Conservation (phyloP, 2,113 vertebrate species). For the Corydoras maculifer region DNA sequence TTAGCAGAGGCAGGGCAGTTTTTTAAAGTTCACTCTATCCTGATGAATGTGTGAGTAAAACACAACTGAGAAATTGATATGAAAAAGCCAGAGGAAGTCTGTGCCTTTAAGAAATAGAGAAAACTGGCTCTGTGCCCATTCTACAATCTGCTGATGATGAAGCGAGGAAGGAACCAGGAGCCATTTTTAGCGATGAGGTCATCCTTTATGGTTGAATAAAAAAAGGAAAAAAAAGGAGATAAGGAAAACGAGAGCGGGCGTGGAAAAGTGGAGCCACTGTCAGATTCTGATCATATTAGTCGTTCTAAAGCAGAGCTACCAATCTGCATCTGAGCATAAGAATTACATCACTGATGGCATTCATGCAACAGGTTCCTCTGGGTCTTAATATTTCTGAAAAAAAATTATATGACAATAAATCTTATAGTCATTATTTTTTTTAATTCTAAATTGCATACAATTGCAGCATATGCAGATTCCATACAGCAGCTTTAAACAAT, state of each 20-base stretch:
- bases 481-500: too few species aligned
- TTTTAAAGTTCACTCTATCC: too few species aligned
- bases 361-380: slow-evolving; percentile 23
- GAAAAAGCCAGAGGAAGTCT: background rate
- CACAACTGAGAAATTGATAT: background rate
- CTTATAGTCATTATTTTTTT: too few species aligned
- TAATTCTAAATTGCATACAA: too few species aligned
- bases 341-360: slow-evolving; percentile 4
- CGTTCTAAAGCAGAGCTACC: slow-evolving; percentile 13
- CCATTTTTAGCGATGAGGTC: slow-evolving; percentile 55
- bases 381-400: background rate
- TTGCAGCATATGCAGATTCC: too few species aligned
- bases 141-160: slow-evolving; percentile 53
- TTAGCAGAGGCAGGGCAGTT: background rate
- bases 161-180: slow-evolving; percentile 42
- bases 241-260: slow-evolving; percentile 20
- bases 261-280: slow-evolving; percentile 31
- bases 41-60: too few species aligned
- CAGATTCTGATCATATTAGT: slow-evolving; percentile 19
- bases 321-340: slow-evolving; percentile 8
- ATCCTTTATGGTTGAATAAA: slow-evolving; percentile 34
- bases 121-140: slow-evolving; percentile 41
- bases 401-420: too few species aligned
- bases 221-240: slow-evolving; percentile 27
- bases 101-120: slow-evolving; percentile 41